A percentile compares a stretch with the other conserved stretches of the same genome.
These are phyloP conservation scores for Amorpha juglandis DNA, from an alignment of 2,888 invertebrate species.

Conservation along the genomic window DNA sequence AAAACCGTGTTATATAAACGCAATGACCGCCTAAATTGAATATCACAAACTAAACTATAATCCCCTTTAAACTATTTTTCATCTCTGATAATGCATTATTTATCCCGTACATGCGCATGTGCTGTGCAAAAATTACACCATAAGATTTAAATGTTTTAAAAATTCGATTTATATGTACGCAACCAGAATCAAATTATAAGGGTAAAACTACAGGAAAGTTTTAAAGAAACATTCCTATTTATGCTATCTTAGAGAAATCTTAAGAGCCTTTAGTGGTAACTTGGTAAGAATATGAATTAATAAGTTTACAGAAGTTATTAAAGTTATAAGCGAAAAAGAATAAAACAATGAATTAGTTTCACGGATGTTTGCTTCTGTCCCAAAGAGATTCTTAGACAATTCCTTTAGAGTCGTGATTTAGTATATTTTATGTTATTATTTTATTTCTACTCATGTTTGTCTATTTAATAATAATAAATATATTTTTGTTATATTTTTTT, in stretches of 20 bases:
- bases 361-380: constrained; percentile 4
- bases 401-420: not conserved
- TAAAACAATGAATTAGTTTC: constrained; percentile 8
- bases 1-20: too few species aligned
- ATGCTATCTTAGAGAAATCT: constrained; percentile 1
- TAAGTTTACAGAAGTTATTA: constrained; percentile 20
- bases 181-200: not conserved
- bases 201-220: not conserved
- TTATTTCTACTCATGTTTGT: too few species aligned
- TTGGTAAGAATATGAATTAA: constrained; percentile 19
- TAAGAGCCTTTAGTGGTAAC: constrained; percentile 22
- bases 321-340: constrained; percentile 14
- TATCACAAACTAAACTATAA: too few species aligned
- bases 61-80: too few species aligned
- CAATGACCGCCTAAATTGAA: too few species aligned
- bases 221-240: not conserved
- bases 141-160: too few species aligned
- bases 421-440: not conserved
- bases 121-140: too few species aligned
- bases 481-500: too few species aligned
- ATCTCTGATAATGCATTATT: too few species aligned
- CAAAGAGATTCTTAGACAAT: constrained; percentile 15
- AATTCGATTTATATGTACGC: not conserved
- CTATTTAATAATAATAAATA: too few species aligned
- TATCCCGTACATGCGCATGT: too few species aligned